Evolutionary conservation across 2,113 vertebrate species (phyloP).

Genomic region (Spilogale gracilis): DNA sequence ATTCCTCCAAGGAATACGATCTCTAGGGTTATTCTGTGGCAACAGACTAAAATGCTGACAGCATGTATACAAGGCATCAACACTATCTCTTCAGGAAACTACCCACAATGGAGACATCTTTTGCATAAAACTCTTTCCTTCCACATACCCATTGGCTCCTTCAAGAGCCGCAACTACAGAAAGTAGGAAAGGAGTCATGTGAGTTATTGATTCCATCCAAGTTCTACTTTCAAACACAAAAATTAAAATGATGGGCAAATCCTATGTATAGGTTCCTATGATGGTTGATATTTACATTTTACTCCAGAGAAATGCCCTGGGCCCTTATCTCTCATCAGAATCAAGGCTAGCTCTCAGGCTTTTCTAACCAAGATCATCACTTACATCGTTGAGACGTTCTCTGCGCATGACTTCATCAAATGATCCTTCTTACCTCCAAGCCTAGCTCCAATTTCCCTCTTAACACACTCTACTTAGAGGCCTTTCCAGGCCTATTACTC

Average conservation of each 20-base stretch:
- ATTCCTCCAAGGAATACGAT: neutral
- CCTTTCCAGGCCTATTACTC: neutral
- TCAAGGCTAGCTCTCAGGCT: neutral
- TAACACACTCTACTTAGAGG: neutral
- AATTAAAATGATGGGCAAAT: neutral
- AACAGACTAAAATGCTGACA: neutral
- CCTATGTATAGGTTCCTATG: neutral
- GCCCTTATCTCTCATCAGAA: neutral
- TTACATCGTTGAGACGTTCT: neutral
- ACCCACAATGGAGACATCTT: slow-evolving; percentile 7
- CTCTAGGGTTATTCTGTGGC: neutral
- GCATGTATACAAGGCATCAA: neutral
- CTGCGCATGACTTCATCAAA: neutral
- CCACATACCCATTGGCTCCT: neutral
- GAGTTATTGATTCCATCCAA: neutral
- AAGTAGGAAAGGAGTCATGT: neutral
- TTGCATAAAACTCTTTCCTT: neutral
- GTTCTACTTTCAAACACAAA: slow-evolving; percentile 54
- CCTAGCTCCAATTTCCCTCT: neutral
- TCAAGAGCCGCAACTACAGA: slow-evolving; percentile 13
- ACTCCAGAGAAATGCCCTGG: neutral
- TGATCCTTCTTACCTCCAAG: neutral
- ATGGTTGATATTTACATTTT: neutral
- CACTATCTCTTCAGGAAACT: neutral
- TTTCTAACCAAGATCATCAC: neutral